A percentile compares a stretch with the other conserved stretches of the same genome.
Conservation (phyloP, 2,113 vertebrate species). For the Danio rerio region DNA sequence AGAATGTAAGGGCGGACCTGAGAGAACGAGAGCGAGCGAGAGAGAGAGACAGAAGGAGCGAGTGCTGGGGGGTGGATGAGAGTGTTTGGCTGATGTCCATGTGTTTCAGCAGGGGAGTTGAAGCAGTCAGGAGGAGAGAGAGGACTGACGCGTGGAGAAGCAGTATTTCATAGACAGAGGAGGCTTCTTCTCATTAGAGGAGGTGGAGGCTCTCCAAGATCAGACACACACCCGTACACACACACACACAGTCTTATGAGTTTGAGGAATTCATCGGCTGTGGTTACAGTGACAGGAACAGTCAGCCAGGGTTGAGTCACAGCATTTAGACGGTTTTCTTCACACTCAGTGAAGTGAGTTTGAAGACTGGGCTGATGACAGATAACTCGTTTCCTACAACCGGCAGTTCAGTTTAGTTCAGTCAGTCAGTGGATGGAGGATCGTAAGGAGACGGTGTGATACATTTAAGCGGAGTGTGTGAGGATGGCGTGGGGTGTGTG, state of each 20-base stretch:
- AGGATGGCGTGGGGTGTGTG: conserved; percentile 60
- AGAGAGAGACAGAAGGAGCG: neutral
- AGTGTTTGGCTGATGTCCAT: conserved; percentile 55
- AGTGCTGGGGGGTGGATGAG: conserved; percentile 1
- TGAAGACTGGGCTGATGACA: conserved; percentile 18
- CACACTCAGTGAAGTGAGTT: conserved; percentile 27
- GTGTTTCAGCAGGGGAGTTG: conserved; percentile 57
- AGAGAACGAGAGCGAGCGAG: conserved; percentile 13
- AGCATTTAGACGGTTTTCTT: conserved; percentile 29
- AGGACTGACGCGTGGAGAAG: conserved; percentile 39
- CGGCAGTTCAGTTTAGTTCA: conserved; percentile 5
- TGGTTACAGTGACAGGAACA: conserved; percentile 51
- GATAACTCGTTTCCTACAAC: conserved; percentile 15
- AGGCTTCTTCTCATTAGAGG: conserved; percentile 80
- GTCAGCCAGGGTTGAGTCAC: conserved; percentile 57
- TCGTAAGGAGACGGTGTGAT: conserved; percentile 1
- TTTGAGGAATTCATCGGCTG: conserved; percentile 54
- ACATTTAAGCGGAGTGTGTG: conserved; percentile 21
- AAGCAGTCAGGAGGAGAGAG: conserved; percentile 53
- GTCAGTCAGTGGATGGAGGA: conserved; percentile 24
- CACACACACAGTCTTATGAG: conserved; percentile 40
- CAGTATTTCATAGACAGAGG: conserved; percentile 61
- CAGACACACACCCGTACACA: conserved; percentile 36
- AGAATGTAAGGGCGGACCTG: neutral
- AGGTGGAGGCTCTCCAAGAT: conserved; percentile 75